These are phyloP conservation scores for Mactromeris polynyma DNA, from an alignment of 2,888 invertebrate species.

Conservation along the genomic window DNA sequence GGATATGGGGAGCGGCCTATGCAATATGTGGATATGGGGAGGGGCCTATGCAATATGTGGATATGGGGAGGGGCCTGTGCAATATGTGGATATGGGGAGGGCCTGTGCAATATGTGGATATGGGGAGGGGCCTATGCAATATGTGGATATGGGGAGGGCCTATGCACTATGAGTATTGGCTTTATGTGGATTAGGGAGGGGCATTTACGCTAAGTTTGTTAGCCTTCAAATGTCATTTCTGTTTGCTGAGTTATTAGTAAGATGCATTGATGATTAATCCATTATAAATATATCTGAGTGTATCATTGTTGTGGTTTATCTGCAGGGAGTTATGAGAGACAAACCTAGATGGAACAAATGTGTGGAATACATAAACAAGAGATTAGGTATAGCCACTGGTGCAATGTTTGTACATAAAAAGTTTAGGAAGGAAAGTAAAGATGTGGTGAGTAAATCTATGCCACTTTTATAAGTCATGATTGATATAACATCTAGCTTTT, in stretches of 20 bases:
- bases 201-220: background rate
- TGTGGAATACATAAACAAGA: constrained; percentile 95
- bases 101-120: no score
- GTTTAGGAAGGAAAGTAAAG: constrained; percentile 95
- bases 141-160: background rate
- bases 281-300: no score
- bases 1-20: no score
- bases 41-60: no score
- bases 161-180: background rate
- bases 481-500: no score
- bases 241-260: no score
- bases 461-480: background rate
- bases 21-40: no score
- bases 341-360: constrained; percentile 95
- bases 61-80: background rate
- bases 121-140: background rate
- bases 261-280: no score
- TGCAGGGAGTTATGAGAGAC: constrained; percentile 83
- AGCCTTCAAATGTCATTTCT: no score
- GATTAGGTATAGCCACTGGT: constrained; percentile 96
- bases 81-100: background rate
- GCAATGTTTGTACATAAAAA: constrained; percentile 96
- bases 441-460: constrained; percentile 89
- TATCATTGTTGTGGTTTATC: background rate
- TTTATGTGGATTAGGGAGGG: background rate